phyloP scores from a whole-genome alignment of 2,888 invertebrate species.

The Bugula neritina region DNA sequence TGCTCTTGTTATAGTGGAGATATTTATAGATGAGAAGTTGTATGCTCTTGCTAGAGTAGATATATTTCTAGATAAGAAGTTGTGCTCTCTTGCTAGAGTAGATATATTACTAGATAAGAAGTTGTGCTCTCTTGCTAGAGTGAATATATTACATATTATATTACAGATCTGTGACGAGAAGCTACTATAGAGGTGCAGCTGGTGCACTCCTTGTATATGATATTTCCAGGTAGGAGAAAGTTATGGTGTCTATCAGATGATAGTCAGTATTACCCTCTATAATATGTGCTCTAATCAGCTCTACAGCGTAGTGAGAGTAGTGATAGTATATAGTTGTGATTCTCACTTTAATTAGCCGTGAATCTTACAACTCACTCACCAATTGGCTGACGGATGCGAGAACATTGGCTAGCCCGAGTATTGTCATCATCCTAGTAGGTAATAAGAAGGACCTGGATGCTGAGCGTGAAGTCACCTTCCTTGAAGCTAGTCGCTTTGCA shows the following conservation, averaged over 20 bases:
- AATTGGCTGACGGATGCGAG: conserved; percentile 69
- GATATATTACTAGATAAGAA: too few species aligned
- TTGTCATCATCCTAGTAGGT: conserved; percentile 72
- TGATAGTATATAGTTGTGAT: too few species aligned
- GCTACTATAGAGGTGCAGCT: conserved; percentile 65
- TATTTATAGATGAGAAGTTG: not conserved
- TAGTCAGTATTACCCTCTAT: too few species aligned
- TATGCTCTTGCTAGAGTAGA: not conserved
- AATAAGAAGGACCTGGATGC: conserved; percentile 77
- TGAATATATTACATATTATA: too few species aligned
- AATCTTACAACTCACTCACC: conserved; percentile 57
- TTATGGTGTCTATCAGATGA: too few species aligned
- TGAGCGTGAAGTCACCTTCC: conserved; percentile 72
- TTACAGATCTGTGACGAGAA: conserved; percentile 63
- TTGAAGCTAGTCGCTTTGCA: conserved; percentile 76
- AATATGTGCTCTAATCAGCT: too few species aligned
- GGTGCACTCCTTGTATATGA: conserved; percentile 58
- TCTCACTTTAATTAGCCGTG: too few species aligned
- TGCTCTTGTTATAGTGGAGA: not conserved
- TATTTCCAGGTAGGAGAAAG: conserved; percentile 40
- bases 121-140: too few species aligned
- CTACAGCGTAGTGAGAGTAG: too few species aligned
- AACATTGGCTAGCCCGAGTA: conserved; percentile 73
- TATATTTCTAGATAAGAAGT: too few species aligned
- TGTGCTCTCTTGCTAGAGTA: too few species aligned